Evolutionary conservation across 1,140 invertebrate genomes (phyloP), one percentile per base, ranked within the genome.

Genomic region (Anagrus nilaparvatae): DNA sequence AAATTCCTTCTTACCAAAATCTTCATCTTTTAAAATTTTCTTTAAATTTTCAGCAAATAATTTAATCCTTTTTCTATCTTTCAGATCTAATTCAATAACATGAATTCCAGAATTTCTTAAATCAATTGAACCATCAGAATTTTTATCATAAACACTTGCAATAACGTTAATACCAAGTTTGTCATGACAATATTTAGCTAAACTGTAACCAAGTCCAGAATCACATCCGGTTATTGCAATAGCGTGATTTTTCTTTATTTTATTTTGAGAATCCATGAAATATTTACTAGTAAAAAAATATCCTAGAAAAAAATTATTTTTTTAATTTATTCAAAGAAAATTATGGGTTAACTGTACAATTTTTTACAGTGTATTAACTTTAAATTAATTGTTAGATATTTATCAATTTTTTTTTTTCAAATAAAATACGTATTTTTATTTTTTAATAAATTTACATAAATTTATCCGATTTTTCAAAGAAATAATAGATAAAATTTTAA

Each of bases 171-270:
- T 70, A 0, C 80, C 81, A 31, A 74, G 58, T 14, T 73, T 59
- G 4, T 34, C 7, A 13, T 69, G 64, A 21, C 74, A 69, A 32
- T 82, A 69, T 6, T 75, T 58, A 2, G 82, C 81, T n/a, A 83
- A 53, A 2, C 76, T 77, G 63, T 76, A 84, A 18, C 86, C 86
- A n/a, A 89, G 66, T 5, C 86, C 86, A 42, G 82, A 84, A 60
- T 89, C 84, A 55, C 85, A 90, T 29, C 86, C 86, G 16, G 82
- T 86, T 41, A 88, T 77, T 4, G 84, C 66, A 12, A 88, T 27
- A 16, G 40, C 12, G 7, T 47, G 45, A 5, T 37, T 37, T 7
- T n/a, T n/a, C n/a, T n/a, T n/a, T n/a, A n/a, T n/a, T n/a, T n/a
- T n/a, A n/a, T n/a, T n/a, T n/a, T n/a, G n/a, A n/a, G n/a, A n/a